phyloP scores from a whole-genome alignment of 2,888 invertebrate genomes.

The Tipula lateralis region DNA sequence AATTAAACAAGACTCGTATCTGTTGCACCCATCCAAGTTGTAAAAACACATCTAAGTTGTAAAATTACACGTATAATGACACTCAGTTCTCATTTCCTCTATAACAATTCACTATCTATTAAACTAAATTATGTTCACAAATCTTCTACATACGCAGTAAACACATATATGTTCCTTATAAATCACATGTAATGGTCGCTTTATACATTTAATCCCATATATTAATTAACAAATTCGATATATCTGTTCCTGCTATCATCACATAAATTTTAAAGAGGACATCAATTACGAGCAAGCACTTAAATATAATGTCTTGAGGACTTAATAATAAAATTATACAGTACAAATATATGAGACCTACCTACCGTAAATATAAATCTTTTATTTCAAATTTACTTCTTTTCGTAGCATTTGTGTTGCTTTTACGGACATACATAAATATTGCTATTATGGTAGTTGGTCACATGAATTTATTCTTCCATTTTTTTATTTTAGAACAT shows the following conservation, averaged over 20 bases:
- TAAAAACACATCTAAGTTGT: no score
- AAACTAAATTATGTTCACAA: not conserved
- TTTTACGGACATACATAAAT: not conserved
- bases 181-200: not conserved
- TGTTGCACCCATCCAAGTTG: no score
- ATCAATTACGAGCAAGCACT: not conserved
- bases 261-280: not conserved
- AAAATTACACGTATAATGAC: no score
- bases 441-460: not conserved
- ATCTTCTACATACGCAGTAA: not conserved
- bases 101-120: no score
- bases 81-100: no score
- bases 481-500: no score
- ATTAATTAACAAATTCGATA: not conserved
- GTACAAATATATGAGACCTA: not conserved
- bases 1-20: no score
- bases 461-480: not conserved
- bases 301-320: not conserved
- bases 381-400: not conserved
- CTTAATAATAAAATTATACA: not conserved
- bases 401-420: not conserved
- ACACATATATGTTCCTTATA: not conserved
- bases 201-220: not conserved
- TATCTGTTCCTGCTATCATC: not conserved
- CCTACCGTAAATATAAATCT: not conserved